Evolutionary conservation across 2,113 vertebrate genomes (phyloP), one percentile per base, ranked within the genome.

Genomic region (Hippocampus zosterae): DNA sequence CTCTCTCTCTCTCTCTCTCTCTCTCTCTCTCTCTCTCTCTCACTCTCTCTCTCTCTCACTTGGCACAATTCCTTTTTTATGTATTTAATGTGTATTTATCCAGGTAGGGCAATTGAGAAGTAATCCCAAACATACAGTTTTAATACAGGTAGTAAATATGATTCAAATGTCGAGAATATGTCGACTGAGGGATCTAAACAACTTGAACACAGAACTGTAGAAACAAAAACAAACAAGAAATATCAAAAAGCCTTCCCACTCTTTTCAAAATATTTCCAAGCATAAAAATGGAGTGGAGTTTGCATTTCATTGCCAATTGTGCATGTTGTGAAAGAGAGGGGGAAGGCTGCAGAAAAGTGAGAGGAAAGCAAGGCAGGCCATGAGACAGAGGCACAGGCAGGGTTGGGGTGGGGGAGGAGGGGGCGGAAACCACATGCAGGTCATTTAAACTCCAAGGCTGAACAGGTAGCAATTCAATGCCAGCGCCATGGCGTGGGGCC

Each of bases 401-500:
- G 89, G 86, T 80, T 37, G 48, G 66, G 50, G 23, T 27, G 25
- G 46, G 46, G 8, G 13, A 27, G 16, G 2, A 1, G 19, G 16
- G 86, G 77, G 71, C 69, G 77, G 81, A 87, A 84, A 86, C 78
- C 71, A 65, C 93, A 94, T 94, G 93, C 93, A 93, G 81, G 89
- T 85, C 84, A 92, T 92, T 93, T 93, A 93, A 92, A 93, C 90
- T 87, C 89, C 89, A 94, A 93, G 91, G 89, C 92, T 94, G 91
- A 93, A 91, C 74, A 87, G 85, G 83, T 60, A 82, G 78, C 84
- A 88, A 77, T 90, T 88, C 88, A 90, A 85, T 89, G 87, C 85
- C 82, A 84, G 85, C 61, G 85, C 84, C 82, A 46, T 71, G 57
- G 27, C 16, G 42, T 21, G 74, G 44, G 73, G 83, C 68, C 83